Evolutionary conservation across 1,140 invertebrate genomes (phyloP), one percentile per base, ranked within the genome.

Genomic region (Trichomalopsis sarcophagae): DNA sequence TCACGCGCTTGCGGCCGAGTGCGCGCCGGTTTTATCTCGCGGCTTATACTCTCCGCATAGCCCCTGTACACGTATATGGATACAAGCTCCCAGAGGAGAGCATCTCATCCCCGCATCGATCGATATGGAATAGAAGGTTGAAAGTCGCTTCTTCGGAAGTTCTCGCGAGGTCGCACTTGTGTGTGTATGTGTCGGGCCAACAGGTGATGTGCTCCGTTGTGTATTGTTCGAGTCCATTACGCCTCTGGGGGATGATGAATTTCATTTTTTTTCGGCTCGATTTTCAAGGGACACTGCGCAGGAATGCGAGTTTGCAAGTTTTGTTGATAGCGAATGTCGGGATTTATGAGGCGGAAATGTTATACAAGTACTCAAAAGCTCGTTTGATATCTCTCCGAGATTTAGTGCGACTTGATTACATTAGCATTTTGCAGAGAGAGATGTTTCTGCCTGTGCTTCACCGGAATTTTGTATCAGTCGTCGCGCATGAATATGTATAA

Each of bases 121-220:
- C 87, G 83, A 87, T 88, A 86, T 33, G 13, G 62, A 77, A 66
- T 62, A 69, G 80, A 86, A 81, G 68, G 27, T 86, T 87, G 84
- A 85, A 87, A 87, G 85, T 85, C 83, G 83, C 76, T 14, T 0
- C 17, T 62, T 21, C 17, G 21, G 83, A 86, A 14, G 55, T 47
- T 75, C 36, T 75, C 36, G 75, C 85, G 84, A 87, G 86, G 87
- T 85, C 84, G 44, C 44, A 14, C 36, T 27, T 27, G 36, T 47
- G 74, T 68, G 66, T 10, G 50, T 55, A 6, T 44, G 40, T 44
- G 40, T 13, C 30, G 5, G 73, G 44, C 73, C 73, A 75, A 75
- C 73, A 75, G 73, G 73, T 75, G 73, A 75, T n/a, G 73, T 40
- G 13, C 36, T 17, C 17, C 14, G 13, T 55, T 17, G 50, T 62